Evolutionary conservation across 2,113 vertebrate species (phyloP).

Genomic region (Etheostoma spectabile): DNA sequence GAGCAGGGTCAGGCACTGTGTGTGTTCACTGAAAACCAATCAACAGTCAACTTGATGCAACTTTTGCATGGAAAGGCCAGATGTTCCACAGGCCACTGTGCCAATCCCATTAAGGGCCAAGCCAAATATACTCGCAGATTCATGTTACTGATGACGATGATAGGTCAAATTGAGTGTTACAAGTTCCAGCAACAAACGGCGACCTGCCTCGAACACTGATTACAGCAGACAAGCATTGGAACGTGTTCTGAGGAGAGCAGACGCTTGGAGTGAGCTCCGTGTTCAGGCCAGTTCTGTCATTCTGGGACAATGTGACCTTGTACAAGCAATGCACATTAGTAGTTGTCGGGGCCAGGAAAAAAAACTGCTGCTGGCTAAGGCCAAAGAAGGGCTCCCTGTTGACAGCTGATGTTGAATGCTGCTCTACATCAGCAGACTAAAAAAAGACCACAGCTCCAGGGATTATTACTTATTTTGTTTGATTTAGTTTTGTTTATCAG

Average conservation of each 20-base stretch:
- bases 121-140: constrained; percentile 78
- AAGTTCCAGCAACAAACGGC: constrained; percentile 70
- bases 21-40: constrained; percentile 51
- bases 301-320: constrained; percentile 64
- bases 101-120: constrained; percentile 71
- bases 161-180: constrained; percentile 78
- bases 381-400: background rate
- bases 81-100: constrained; percentile 73
- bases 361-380: constrained; percentile 29
- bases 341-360: constrained; percentile 36
- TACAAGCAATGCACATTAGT: constrained; percentile 53
- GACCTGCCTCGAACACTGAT: constrained; percentile 65
- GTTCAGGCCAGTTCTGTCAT: constrained; percentile 52
- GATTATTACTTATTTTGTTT: background rate
- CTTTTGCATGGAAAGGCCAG: constrained; percentile 73
- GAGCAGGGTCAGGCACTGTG: constrained; percentile 17
- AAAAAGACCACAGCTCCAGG: constrained; percentile 16
- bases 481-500: too few relatives aligned
- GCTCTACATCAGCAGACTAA: constrained; percentile 14
- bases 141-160: constrained; percentile 72
- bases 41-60: constrained; percentile 64
- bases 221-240: constrained; percentile 63
- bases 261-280: constrained; percentile 37
- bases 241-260: constrained; percentile 55
- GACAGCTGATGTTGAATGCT: constrained; percentile 18